A percentile compares a stretch with the other conserved stretches of the same genome.
These are phyloP conservation scores for Myoxocephalus aenaeus DNA, from an alignment of 2,797 vertebrate species.

Conservation along the genomic window DNA sequence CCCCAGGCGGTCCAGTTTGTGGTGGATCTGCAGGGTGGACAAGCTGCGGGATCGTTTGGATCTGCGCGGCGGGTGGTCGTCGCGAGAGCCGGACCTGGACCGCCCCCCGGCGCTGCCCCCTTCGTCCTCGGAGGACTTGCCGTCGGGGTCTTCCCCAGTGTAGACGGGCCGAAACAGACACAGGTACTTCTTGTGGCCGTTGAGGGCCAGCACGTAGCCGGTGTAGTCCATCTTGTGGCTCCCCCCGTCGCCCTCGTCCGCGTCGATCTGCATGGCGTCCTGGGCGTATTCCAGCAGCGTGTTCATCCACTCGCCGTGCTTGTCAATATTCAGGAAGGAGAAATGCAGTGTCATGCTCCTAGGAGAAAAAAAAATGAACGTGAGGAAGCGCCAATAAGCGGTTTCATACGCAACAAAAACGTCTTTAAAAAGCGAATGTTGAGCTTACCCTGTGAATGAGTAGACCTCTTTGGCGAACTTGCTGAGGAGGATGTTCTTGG, in stretches of 20 bases:
- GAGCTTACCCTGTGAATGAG: constrained; percentile 92
- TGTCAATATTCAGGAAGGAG: constrained; percentile 97
- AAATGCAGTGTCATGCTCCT: constrained; percentile 96
- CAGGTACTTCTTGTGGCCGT: constrained; percentile 97
- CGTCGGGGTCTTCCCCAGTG: constrained; percentile 82
- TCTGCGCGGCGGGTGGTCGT: constrained; percentile 83
- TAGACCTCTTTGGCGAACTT: constrained; percentile 98
- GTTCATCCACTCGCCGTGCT: constrained; percentile 94
- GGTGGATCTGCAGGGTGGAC: constrained; percentile 88
- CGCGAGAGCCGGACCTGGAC: constrained; percentile 64
- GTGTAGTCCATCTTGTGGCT: constrained; percentile 89
- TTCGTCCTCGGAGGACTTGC: constrained; percentile 84
- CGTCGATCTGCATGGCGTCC: constrained; percentile 89
- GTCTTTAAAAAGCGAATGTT: neutral
- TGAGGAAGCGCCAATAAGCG: neutral
- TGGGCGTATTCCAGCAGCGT: constrained; percentile 91
- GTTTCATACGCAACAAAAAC: neutral
- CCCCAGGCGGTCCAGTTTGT: constrained; percentile 93
- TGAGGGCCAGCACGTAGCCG: constrained; percentile 94
- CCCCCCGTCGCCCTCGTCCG: constrained; percentile 85
- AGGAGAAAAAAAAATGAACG: neutral
- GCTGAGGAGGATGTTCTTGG: constrained; percentile 94
- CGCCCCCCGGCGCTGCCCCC: constrained; percentile 57
- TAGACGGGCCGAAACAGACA: constrained; percentile 95
- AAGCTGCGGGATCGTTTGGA: constrained; percentile 78